phyloP scores from a whole-genome alignment of 2,113 vertebrate genomes.

The Pygoscelis antarcticus region DNA sequence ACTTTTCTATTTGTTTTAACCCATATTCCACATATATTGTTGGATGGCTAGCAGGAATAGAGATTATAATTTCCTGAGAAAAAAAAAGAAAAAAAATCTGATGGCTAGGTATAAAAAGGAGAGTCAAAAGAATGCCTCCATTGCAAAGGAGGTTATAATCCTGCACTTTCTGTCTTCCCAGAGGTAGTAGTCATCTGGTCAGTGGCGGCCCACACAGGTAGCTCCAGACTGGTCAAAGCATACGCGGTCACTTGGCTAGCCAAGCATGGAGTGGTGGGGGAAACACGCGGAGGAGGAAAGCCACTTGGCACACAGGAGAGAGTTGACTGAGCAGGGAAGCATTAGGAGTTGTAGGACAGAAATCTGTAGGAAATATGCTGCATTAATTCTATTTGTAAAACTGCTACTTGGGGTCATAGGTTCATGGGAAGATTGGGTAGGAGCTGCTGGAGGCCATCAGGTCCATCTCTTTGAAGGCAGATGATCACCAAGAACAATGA shows the following conservation, averaged over 20 bases:
- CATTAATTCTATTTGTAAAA: not conserved
- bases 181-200: not conserved
- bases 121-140: not conserved
- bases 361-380: not conserved
- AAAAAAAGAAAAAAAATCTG: fast-evolving
- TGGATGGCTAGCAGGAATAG: not conserved
- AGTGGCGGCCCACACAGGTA: not conserved
- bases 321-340: not conserved
- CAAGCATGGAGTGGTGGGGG: not conserved
- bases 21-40: not conserved
- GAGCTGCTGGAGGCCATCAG: not conserved
- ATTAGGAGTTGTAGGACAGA: not conserved
- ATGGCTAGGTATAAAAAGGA: not conserved
- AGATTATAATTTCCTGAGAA: not conserved
- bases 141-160: not conserved
- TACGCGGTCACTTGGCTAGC: fast-evolving
- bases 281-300: not conserved
- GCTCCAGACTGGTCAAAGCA: not conserved
- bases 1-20: not conserved
- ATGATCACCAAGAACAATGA: not conserved
- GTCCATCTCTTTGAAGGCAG: not conserved
- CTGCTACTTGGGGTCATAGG: not conserved
- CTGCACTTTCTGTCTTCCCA: not conserved
- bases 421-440: not conserved
- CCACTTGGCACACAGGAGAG: not conserved